Evolutionary conservation across 1,140 invertebrate species (phyloP), one percentile per base, ranked within the genome.

Genomic region (Caerostris extrusa): DNA sequence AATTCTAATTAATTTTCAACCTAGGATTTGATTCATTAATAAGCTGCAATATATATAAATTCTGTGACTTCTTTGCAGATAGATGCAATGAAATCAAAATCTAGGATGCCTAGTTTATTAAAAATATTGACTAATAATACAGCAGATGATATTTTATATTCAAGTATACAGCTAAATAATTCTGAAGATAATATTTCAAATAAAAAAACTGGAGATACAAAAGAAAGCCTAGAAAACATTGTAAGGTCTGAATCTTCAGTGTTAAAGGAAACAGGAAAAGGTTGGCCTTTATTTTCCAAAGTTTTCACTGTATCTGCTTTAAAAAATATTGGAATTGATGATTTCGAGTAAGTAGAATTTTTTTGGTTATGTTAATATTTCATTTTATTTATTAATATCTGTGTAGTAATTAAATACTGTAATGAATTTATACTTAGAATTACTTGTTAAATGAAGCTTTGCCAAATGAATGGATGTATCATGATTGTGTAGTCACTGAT

Each of bases 271-370:
- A 61, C 94, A 53, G 77, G 95, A 87, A 96, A 95, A 53, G 97
- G 97, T 5, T 98, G 97, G 97, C 97, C 97, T 83, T 95, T 97
- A 94, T 99, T 99, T 95, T 96, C 97, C 12, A 97, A 98, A 95
- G 97, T 99, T 50, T 99, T 99, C 95, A 97, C 99, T 96, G 96
- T 99, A 10, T 99, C 98, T 55, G 98, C 98, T 1, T 95, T 98
- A 61, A 97, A 97, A 83, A 97, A 97, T 81, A 97, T 97, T 96
- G 98, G 98, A 17, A 95, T 98, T 64, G 96, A 97, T 57, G 97
- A 97, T 95, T 96, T 98, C 97, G 97, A 55, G 93, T 94, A 94
- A 82, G 56, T 88, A 12, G 69, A 5, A 87, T 71, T 77, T 85
- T 56, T 83, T 19, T 19, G 7, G 6, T 67, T 53, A 34, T n/a